phyloP scores from a whole-genome alignment of 2,888 invertebrate species.

The Dynastes grantii region DNA sequence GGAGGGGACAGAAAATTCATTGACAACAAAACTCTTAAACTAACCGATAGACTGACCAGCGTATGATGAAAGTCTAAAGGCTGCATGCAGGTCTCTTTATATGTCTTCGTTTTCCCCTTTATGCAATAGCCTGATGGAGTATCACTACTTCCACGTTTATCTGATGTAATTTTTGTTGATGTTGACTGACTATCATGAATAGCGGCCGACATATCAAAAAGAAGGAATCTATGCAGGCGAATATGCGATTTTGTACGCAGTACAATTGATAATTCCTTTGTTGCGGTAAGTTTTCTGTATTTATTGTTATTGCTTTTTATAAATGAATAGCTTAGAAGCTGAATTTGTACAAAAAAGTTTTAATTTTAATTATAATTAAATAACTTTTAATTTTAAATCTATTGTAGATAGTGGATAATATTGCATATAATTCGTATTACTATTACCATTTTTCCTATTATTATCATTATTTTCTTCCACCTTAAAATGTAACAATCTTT shows the following conservation, averaged over 20 bases:
- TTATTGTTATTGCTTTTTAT: too few relatives aligned
- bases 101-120: constrained; percentile 21
- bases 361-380: too few relatives aligned
- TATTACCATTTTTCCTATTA: too few relatives aligned
- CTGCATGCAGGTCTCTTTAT: constrained; percentile 23
- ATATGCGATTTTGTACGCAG: not conserved
- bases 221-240: not conserved
- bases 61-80: constrained; percentile 20
- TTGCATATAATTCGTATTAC: too few relatives aligned
- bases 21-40: not conserved
- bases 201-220: not conserved
- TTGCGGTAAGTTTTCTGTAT: too few relatives aligned
- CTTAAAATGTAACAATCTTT: too few relatives aligned
- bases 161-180: constrained; percentile 44
- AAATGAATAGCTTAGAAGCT: too few relatives aligned
- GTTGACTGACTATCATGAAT: constrained; percentile 17
- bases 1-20: not conserved
- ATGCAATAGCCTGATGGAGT: not conserved
- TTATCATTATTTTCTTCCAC: too few relatives aligned
- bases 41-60: not conserved
- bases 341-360: too few relatives aligned
- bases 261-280: too few relatives aligned
- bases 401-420: too few relatives aligned
- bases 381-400: too few relatives aligned
- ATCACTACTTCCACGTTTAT: constrained; percentile 25